These are phyloP conservation scores for Catocala sponsa DNA, from an alignment of 2,888 invertebrate species.

Conservation along the genomic window DNA sequence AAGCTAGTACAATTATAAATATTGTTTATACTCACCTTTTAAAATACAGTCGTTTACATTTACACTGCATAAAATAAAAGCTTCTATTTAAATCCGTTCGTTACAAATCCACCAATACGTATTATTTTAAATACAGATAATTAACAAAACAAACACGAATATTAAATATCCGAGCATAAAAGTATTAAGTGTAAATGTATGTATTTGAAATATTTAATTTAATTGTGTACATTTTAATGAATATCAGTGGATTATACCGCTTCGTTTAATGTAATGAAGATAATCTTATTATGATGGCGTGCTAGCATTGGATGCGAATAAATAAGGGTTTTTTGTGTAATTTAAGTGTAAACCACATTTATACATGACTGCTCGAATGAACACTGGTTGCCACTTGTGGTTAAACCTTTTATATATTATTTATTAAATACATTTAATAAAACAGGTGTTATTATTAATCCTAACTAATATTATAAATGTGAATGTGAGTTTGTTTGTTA, in stretches of 20 bases:
- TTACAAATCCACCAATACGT: too few species aligned
- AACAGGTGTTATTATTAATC: too few species aligned
- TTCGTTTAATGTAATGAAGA: constrained; percentile 44
- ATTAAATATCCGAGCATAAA: constrained; percentile 8
- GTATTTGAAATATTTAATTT: constrained; percentile 29
- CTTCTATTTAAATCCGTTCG: too few species aligned
- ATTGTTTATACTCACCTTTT: too few species aligned
- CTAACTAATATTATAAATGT: too few species aligned
- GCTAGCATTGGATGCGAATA: constrained; percentile 30
- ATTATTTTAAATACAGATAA: not conserved
- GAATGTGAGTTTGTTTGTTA: too few species aligned
- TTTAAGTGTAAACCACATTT: constrained; percentile 29
- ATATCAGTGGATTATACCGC: constrained; percentile 33
- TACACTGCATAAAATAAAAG: too few species aligned
- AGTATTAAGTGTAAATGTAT: constrained; percentile 19
- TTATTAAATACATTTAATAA: too few species aligned
- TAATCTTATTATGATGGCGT: constrained; percentile 40
- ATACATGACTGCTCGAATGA: constrained; percentile 21
- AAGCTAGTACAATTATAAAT: too few species aligned
- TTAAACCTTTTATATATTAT: not conserved
- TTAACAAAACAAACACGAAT: not conserved
- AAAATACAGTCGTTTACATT: too few species aligned
- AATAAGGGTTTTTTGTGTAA: constrained; percentile 33
- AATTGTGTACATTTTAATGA: constrained; percentile 40
- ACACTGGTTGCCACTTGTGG: constrained; percentile 24